These are phyloP conservation scores for Periplaneta americana DNA, from an alignment of 1,140 invertebrate genomes.

Conservation along the genomic window DNA sequence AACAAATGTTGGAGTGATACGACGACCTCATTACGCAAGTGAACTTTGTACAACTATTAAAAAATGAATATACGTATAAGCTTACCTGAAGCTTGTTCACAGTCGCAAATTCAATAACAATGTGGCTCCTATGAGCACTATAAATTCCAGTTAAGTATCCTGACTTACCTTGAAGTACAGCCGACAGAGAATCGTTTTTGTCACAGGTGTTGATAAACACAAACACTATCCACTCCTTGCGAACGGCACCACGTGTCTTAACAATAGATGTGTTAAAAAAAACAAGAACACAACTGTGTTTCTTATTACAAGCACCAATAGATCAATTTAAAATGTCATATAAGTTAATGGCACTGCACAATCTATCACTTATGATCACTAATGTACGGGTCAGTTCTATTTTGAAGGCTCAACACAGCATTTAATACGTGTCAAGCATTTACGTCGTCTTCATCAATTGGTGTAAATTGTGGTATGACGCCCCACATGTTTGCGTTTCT, in stretches of 20 bases:
- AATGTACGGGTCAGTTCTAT: no score
- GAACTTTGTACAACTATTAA: no score
- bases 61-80: no score
- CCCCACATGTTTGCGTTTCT: not conserved
- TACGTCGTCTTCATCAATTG: not conserved
- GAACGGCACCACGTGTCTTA: not conserved
- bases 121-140: no score
- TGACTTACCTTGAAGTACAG: not conserved
- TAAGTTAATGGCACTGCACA: not conserved
- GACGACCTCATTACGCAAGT: no score
- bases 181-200: not conserved
- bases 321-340: not conserved
- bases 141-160: no score
- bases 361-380: not conserved
- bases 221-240: not conserved
- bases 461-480: not conserved
- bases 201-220: not conserved
- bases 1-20: no score
- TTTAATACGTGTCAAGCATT: not conserved
- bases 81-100: no score
- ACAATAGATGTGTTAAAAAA: no score
- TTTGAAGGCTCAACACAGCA: not conserved
- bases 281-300: not conserved
- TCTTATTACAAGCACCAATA: not conserved
- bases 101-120: no score